These are phyloP conservation scores for Slavum lentiscoides DNA, from an alignment of 2,888 invertebrate species.

Conservation along the genomic window DNA sequence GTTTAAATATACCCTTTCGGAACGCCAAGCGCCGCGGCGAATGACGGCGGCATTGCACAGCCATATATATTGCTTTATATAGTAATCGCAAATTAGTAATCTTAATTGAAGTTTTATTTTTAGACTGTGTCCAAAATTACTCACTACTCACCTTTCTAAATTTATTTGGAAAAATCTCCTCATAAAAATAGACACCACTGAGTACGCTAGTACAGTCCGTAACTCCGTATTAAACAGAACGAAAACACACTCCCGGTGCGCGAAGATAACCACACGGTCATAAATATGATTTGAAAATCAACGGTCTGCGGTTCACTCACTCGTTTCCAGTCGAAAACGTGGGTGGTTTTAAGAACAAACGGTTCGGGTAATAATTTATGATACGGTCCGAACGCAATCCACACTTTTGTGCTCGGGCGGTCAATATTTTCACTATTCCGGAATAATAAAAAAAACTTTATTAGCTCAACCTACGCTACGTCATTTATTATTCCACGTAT, in stretches of 20 bases:
- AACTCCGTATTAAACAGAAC: neutral
- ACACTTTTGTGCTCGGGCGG: neutral
- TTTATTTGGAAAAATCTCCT: no score
- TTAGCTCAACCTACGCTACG: neutral
- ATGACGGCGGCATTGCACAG: no score
- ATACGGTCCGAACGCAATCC: slow-evolving; percentile 7
- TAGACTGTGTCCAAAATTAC: no score
- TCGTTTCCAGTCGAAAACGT: slow-evolving; percentile 7
- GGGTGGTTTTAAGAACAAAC: neutral
- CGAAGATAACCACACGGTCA: neutral
- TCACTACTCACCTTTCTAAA: no score
- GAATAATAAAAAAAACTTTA: slow-evolving; percentile 18
- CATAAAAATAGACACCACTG: no score
- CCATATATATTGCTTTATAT: no score
- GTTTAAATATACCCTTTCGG: no score
- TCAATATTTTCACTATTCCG: neutral
- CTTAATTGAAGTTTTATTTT: no score
- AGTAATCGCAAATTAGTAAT: no score
- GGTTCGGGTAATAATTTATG: slow-evolving; percentile 13
- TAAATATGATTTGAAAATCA: slow-evolving; percentile 31
- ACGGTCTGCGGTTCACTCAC: neutral
- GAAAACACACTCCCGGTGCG: neutral
- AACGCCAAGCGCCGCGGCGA: no score
- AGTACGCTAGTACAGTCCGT: no score
- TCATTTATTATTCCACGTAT: slow-evolving; percentile 17